Evolutionary conservation across 2,113 vertebrate species (phyloP), one percentile per base, ranked within the genome.

Genomic region (Perca schrenkii): DNA sequence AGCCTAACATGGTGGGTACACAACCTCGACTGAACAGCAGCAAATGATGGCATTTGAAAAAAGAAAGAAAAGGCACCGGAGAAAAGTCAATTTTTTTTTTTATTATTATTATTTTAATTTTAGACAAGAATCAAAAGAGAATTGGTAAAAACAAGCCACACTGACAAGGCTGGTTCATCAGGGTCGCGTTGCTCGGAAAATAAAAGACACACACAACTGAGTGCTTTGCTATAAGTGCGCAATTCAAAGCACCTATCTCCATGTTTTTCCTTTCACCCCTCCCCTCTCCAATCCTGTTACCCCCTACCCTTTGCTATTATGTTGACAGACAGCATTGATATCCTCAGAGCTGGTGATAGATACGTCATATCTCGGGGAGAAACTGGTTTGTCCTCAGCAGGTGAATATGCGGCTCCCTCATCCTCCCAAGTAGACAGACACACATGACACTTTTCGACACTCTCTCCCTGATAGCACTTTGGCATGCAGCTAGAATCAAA

Each of bases 341-440:
- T 97, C 96, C 96, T 96, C 95, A 91, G 94, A 95, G 94, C 66
- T 92, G 96, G 94, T 97, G 97, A 98, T 96, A 97, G 97, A 97
- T 96, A 91, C 95, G 94, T 96, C 96, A 96, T 95, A 95, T 97
- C 96, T 95, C 15, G 8, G 94, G 80, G 95, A 94, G 96, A 95
- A 96, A 96, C 92, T 84, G 96, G 95, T 96, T 97, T 97, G 96
- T 97, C 97, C 97, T 97, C 93, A 92, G 94, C 96, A 97, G 96
- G 97, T 97, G 96, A 91, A 92, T 95, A 95, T 82, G 84, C 57
- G 64, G 93, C 94, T 95, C 94, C 93, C 93, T 88, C 95, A 95
- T 90, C 95, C 92, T 93, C 94, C 88, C 88, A 86, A 93, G 91
- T 90, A 93, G 95, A 92, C 89, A 92, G 85, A 85, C 95, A 93